Percentiles rank a stretch among this genome's conserved stretches.
These are phyloP conservation scores for Agapornis roseicollis DNA, from an alignment of 2,113 vertebrate genomes.

Conservation along the genomic window DNA sequence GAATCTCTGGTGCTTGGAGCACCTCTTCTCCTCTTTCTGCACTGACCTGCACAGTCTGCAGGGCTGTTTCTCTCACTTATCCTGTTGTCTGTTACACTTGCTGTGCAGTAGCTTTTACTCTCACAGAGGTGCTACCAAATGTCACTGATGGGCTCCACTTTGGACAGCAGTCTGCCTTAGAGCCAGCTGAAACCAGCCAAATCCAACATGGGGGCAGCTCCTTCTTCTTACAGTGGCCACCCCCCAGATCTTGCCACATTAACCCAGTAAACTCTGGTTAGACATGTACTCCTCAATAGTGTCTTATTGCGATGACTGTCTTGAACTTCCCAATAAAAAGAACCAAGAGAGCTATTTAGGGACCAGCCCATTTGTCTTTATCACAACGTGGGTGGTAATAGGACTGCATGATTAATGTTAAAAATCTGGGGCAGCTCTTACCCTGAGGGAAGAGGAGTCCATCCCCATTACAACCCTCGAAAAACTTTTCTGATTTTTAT, in stretches of 20 bases:
- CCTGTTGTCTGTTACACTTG: not conserved
- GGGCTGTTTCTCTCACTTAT: not conserved
- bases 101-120: not conserved
- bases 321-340: not conserved
- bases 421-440: not conserved
- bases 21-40: not conserved
- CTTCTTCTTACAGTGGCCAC: not conserved
- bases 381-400: not conserved
- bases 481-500: not conserved
- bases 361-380: not conserved
- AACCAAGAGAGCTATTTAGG: not conserved
- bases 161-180: accelerated
- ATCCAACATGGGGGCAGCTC: not conserved
- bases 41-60: not conserved
- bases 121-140: accelerated
- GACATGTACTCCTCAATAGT: not conserved
- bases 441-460: not conserved
- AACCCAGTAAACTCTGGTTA: not conserved
- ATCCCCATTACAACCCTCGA: not conserved
- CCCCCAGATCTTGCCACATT: not conserved
- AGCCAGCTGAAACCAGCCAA: not conserved
- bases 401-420: not conserved
- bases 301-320: not conserved
- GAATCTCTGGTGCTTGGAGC: not conserved
- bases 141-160: not conserved